Evolutionary conservation across 2,888 invertebrate genomes (phyloP), one percentile per base, ranked within the genome.

Genomic region (Cecidostiba fungosa): DNA sequence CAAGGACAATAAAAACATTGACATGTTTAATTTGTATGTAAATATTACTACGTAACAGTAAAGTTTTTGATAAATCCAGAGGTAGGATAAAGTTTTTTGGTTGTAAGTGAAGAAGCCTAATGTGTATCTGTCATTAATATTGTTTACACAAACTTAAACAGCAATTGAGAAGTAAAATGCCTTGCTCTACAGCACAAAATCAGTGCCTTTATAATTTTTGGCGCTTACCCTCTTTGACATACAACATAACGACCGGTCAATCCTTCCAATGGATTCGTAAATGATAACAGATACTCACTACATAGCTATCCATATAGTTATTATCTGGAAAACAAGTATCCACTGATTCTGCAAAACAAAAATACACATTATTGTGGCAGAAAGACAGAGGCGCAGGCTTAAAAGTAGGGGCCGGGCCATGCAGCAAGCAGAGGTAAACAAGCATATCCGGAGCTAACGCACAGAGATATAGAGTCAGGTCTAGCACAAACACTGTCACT

Each of bases 251-350:
- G 43, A 29, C 5, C 6, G 70, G n/a, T 74, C 70, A 32, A 69
- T 8, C 3, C n/a, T 47, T 43, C 50, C 14, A n/a, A 12, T 62
- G 16, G 16, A 70, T 47, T 10, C 6, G 47, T 23, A 2, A 50
- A 19, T 66, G n/a, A 39, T 16, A 36, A 19, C 6, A 26, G 14
- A 84, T 93, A 95, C 95, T 95, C 93, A 95, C 95, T 95, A 95
- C 95, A 95, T 95, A 95, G 94, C 94, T 94, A 92, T 93, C 92
- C 93, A 91, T 91, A 90, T 90, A 92, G 91, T 92, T 93, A 93
- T 93, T 93, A 92, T 93, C 92, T 91, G 92, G 91, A 91, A 92
- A 91, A 88, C 73, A 88, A 89, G 89, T 89, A 89, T 89, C 89
- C 88, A 89, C 90, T 89, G 89, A 89, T 92, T 90, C 93, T 93